Evolutionary conservation across 2,888 invertebrate species (phyloP).

Genomic region (Spatulosminthurus flaviceps): DNA sequence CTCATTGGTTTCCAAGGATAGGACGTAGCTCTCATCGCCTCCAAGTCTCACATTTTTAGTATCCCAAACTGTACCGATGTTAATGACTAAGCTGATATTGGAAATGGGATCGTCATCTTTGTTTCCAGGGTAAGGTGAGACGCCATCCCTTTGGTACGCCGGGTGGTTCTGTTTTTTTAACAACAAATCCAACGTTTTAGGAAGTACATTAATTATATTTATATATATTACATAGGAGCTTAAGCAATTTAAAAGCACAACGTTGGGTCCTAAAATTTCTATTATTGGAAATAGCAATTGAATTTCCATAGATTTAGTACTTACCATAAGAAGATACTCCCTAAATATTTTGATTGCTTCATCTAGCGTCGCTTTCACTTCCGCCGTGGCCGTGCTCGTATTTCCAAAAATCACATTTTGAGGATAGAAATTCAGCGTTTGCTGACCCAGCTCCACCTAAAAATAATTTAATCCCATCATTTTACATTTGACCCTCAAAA

Average conservation of each 20-base stretch:
- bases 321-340: slow-evolving; percentile 56
- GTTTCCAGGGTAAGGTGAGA: slow-evolving; percentile 55
- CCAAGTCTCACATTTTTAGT: slow-evolving; percentile 51
- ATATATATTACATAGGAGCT: too few relatives aligned
- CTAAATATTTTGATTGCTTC: slow-evolving; percentile 53
- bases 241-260: too few relatives aligned
- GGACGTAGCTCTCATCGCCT: slow-evolving; percentile 56
- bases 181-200: too few relatives aligned
- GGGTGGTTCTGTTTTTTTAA: slow-evolving; percentile 55
- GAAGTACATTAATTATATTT: too few relatives aligned
- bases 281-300: too few relatives aligned
- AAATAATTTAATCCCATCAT: neutral
- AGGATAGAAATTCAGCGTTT: slow-evolving; percentile 57
- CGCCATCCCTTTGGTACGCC: slow-evolving; percentile 50
- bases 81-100: slow-evolving; percentile 51
- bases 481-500: too few relatives aligned
- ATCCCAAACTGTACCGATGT: slow-evolving; percentile 51
- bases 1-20: slow-evolving; percentile 48
- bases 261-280: too few relatives aligned
- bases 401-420: slow-evolving; percentile 53
- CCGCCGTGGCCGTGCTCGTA: slow-evolving; percentile 68
- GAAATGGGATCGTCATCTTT: slow-evolving; percentile 51
- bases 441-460: slow-evolving; percentile 55
- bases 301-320: too few relatives aligned
- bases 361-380: slow-evolving; percentile 44